Evolutionary conservation across 2,888 invertebrate genomes (phyloP).

Genomic region (Cephus pulcher): DNA sequence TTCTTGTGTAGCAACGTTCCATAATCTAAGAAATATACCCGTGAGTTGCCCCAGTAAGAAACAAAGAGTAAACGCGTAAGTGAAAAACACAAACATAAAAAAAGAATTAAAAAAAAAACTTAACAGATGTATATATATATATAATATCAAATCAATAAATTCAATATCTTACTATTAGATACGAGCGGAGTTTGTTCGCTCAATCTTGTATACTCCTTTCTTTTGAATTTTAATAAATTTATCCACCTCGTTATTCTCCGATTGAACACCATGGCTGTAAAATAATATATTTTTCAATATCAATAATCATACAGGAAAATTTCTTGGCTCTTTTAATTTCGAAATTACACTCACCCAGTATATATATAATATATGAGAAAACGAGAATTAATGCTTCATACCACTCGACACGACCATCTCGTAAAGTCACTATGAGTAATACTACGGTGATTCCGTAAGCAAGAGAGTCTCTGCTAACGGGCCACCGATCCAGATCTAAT

Average conservation of each 20-base stretch:
- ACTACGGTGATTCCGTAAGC: conserved; percentile 80
- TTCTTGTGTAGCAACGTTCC: not conserved
- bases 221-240: conserved; percentile 68
- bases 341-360: conserved; percentile 70
- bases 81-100: not conserved
- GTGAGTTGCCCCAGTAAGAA: not conserved
- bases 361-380: conserved; percentile 77
- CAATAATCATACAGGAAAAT: conserved; percentile 5
- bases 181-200: conserved; percentile 63
- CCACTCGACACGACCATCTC: conserved; percentile 80
- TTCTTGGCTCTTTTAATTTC: not conserved
- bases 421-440: conserved; percentile 75
- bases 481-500: conserved; percentile 81
- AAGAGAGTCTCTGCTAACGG: conserved; percentile 79
- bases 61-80: not conserved
- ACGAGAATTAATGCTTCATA: conserved; percentile 81
- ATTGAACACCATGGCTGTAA: conserved; percentile 78
- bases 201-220: conserved; percentile 71
- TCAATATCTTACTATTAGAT: conserved; percentile 42
- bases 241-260: conserved; percentile 70
- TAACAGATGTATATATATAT: not conserved
- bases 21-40: not conserved
- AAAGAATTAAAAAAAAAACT: not conserved
- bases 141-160: not conserved
- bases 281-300: conserved; percentile 12